Percentiles rank a stretch among this genome's conserved stretches.
Evolutionary conservation across 1,140 invertebrate genomes (phyloP).

Genomic region (Grapholita molesta): DNA sequence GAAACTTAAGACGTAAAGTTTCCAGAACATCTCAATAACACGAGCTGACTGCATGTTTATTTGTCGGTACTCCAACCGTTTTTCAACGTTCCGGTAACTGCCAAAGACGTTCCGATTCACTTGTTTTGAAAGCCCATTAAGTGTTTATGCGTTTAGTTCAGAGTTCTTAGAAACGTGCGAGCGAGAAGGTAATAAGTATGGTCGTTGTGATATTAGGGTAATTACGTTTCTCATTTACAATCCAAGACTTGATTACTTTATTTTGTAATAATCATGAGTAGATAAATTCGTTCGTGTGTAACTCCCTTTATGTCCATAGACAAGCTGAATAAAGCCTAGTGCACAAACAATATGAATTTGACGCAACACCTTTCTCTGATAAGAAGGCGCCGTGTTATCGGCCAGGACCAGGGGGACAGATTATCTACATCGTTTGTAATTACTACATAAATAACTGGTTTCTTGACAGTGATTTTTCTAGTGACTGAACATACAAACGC

Average conservation of each 20-base stretch:
- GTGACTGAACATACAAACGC: not conserved
- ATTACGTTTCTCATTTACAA: not conserved
- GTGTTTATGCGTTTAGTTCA: slow-evolving; percentile 4
- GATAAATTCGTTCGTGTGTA: too few species aligned
- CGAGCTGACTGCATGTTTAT: not conserved
- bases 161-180: not conserved
- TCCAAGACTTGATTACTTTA: too few species aligned
- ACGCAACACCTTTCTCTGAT: not conserved
- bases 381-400: not conserved
- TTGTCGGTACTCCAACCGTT: not conserved
- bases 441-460: not conserved
- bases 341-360: not conserved
- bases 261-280: too few species aligned
- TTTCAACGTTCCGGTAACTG: not conserved
- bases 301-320: not conserved
- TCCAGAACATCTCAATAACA: not conserved
- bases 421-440: not conserved
- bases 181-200: not conserved
- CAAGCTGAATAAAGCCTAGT: not conserved
- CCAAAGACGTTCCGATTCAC: not conserved
- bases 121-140: not conserved
- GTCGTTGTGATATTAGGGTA: not conserved
- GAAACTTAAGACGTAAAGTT: not conserved
- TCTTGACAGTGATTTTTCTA: slow-evolving; percentile 8
- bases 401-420: not conserved